Base-by-base conservation (phyloP, 2,797 vertebrate species). In the Darevskia mixta region DNA sequence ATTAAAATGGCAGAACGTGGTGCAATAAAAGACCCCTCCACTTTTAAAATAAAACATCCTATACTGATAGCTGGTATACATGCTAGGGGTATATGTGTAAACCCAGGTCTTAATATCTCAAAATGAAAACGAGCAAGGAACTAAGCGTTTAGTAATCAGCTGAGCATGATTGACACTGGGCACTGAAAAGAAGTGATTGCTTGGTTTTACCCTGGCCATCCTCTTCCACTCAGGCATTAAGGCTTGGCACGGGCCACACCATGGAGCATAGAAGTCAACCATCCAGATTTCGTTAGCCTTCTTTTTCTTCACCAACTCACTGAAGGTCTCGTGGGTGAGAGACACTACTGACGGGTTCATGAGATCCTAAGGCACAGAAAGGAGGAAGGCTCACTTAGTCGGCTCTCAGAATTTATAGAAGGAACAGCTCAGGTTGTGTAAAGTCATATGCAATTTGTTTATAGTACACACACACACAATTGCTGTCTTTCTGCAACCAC, bases 201-300 rank as follows among this genome's bases (percentile, higher is more conserved):
- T 76, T 77, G 38, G 23, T n/a, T 73, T 45, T 97, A 99, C 99
- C 98, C 98, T 96, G 80, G 98, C 98, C 98, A 99, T 98, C 92
- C 98, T 98, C 94, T 98, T 98, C 99, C 98, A 99, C 92, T 99
- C 99, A 6, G 99, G 99, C 96, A 98, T 96, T 94, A 99, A 96
- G 55, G 98, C 97, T 95, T 99, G 98, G 92, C 99, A 99, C 1
- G 99, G 99, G 71, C 98, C 98, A 83, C 99, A 99, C 99, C 99
- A 99, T 0, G 99, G 99, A 84, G 98, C 98, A 0, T 98, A 99
- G 96, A 99, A 99, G 93, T 99, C 99, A 88, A 99, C 98, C 88
- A 98, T 97, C 99, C 99, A 99, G 58, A 97, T 93, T 93, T 98
- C 97, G 0, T 97, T 97, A 38, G 87, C 91, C 86, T 97, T 97